Percentiles rank a stretch among this genome's conserved stretches.
These are phyloP conservation scores for Steinernema carpocapsae DNA, from an alignment of 2,888 invertebrate genomes.

Conservation along the genomic window DNA sequence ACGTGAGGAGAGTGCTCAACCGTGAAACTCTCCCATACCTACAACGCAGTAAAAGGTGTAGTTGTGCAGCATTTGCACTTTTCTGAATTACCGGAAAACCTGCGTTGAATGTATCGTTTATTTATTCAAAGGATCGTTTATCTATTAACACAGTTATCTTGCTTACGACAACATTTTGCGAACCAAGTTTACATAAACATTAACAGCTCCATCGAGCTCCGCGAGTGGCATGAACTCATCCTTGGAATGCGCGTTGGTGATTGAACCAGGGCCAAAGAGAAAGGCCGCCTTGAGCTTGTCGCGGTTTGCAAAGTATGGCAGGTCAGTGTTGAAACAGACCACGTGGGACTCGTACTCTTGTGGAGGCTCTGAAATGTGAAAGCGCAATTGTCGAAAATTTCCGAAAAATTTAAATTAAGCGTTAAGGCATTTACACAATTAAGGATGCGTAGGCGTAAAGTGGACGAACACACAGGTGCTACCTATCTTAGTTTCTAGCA, in stretches of 20 bases:
- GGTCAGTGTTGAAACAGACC: constrained; percentile 63
- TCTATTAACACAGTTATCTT: not conserved
- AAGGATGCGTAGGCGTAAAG: no score
- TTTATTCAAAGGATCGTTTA: no score
- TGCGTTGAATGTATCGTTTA: no score
- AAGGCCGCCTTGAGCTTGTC: constrained; percentile 57
- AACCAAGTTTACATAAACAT: constrained; percentile 43
- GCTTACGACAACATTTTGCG: constrained; percentile 16
- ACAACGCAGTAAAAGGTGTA: no score
- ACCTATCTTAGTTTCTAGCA: no score
- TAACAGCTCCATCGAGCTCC: constrained; percentile 47
- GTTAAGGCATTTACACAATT: not conserved
- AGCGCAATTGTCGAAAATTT: no score
- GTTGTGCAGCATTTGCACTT: no score
- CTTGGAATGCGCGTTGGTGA: constrained; percentile 63
- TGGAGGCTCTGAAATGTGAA: constrained; percentile 42
- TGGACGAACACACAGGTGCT: no score
- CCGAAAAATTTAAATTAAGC: no score
- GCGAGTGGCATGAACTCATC: constrained; percentile 60
- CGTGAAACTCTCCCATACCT: no score
- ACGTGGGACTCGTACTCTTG: constrained; percentile 41
- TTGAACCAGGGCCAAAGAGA: constrained; percentile 63
- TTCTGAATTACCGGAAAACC: no score
- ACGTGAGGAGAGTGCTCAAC: no score
- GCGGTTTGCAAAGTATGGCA: constrained; percentile 55